phyloP scores from a whole-genome alignment of 2,797 vertebrate genomes.

The Lacerta bilineata region DNA sequence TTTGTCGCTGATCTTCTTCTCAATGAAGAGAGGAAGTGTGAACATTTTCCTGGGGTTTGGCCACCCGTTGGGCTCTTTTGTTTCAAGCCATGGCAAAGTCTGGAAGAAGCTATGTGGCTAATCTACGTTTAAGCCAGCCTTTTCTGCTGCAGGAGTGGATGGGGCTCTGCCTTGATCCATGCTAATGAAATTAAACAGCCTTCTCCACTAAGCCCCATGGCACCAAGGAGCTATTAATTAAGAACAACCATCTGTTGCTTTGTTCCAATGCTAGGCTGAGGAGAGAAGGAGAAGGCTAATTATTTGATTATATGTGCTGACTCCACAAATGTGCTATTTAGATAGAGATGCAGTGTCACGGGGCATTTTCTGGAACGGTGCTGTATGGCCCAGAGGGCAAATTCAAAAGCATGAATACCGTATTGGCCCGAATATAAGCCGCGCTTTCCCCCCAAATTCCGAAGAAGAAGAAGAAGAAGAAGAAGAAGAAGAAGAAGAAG shows the following conservation, averaged over 20 bases:
- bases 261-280: background rate
- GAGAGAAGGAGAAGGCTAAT: background rate
- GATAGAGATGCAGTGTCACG: background rate
- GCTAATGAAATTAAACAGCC: conserved; percentile 10
- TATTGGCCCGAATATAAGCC: too few relatives aligned
- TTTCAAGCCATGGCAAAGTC: background rate
- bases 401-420: background rate
- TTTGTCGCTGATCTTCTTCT: background rate
- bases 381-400: rapidly evolving
- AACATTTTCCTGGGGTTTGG: background rate
- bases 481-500: too few relatives aligned
- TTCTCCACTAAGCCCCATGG: background rate
- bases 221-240: background rate
- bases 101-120: background rate
- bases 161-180: background rate
- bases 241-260: conserved; percentile 25
- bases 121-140: background rate
- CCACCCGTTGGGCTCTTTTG: background rate
- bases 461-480: too few relatives aligned
- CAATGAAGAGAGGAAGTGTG: rapidly evolving
- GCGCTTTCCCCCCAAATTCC: too few relatives aligned
- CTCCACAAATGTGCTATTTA: background rate
- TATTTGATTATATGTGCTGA: background rate
- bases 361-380: rapidly evolving
- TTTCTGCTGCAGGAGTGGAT: background rate